Evolutionary conservation across 2,113 vertebrate genomes (phyloP).

Genomic region (Tapirus terrestris): DNA sequence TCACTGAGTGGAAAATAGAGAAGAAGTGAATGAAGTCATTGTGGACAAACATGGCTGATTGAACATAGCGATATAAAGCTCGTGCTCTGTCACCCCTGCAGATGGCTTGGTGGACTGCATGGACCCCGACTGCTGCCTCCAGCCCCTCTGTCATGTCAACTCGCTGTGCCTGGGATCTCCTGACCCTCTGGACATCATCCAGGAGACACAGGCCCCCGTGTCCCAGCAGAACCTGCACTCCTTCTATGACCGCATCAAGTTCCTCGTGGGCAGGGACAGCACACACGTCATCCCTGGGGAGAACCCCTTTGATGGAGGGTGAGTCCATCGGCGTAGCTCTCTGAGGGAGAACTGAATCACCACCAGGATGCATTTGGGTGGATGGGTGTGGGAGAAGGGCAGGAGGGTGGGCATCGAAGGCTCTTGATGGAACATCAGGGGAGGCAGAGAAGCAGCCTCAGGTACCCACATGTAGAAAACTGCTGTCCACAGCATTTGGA

Average conservation of each 20-base stretch:
- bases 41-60: background rate
- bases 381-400: background rate
- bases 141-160: constrained; percentile 93
- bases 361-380: background rate
- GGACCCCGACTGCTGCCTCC: constrained; percentile 99
- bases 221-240: constrained; percentile 92
- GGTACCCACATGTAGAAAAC: background rate
- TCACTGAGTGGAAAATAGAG: background rate
- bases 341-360: background rate
- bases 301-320: constrained; percentile 96
- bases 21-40: background rate
- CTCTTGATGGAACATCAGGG: background rate
- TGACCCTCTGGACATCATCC: constrained; percentile 97
- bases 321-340: constrained; percentile 79
- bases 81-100: constrained; percentile 80
- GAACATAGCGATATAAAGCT: background rate
- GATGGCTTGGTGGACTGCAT: constrained; percentile 98
- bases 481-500: constrained; percentile 32
- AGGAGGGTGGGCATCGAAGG: background rate
- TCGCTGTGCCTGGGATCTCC: constrained; percentile 95
- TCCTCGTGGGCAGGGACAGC: constrained; percentile 96
- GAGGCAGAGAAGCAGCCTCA: background rate
- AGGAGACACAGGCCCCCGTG: constrained; percentile 92
- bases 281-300: constrained; percentile 94
- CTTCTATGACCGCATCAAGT: constrained; percentile 96